Evolutionary conservation across 2,888 invertebrate species (phyloP), one percentile per base, ranked within the genome.

Genomic region (Luperina testacea): DNA sequence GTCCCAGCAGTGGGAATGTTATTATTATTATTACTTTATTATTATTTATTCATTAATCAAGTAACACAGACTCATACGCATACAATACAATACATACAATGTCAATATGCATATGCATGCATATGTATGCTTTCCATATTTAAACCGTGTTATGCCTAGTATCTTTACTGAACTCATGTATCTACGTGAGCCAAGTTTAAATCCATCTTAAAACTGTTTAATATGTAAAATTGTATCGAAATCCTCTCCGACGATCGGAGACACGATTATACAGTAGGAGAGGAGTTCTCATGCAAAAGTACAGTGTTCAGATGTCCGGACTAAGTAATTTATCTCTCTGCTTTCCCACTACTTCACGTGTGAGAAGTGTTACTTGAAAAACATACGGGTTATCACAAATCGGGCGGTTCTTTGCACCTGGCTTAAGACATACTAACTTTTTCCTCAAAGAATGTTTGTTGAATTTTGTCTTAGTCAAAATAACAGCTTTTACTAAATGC

Each of bases 311-410:
- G 84, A 90, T 89, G 91, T 91, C 90, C 87, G 88, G 87, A 85
- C 87, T 91, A 92, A 91, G 92, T 92, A 92, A 92, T 92, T 90
- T 92, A 92, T 91, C 88, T 90, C 83, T 57, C 77, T 82, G 85
- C 86, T 85, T 81, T 84, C 71, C 80, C 75, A 78, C 86, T 83
- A 84, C 84, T 88, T 89, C 90, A 88, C 88, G 89, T 90, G 89
- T 87, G 87, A 88, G 82, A 84, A 87, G 89, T 89, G 87, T 80
- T 87, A 72, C 75, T 83, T 75, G 38, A 64, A 70, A 87, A 86
- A 87, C 80, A 87, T 77, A 89, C 88, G 84, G 80, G 59, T 27
- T 42, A 68, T 59, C 70, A 72, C 5, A 20, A 53, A 51, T 38
- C 8, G 27, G 13, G 24, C 88, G 42, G 32, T 63, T 45, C 9